phyloP scores from a whole-genome alignment of 2,888 invertebrate species.

The Graphium colonna region DNA sequence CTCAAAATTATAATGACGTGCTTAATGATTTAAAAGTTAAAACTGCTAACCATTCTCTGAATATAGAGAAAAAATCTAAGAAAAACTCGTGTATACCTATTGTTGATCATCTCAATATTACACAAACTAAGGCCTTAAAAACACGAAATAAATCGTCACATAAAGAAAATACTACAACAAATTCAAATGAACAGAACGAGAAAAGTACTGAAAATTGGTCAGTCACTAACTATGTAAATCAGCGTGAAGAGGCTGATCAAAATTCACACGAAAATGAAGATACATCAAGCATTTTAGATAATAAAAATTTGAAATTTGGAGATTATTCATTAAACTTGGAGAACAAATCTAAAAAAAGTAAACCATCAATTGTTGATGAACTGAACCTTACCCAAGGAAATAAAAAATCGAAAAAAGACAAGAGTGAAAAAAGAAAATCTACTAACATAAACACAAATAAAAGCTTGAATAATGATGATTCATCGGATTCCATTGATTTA shows the following conservation, averaged over 20 bases:
- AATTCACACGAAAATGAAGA: not conserved
- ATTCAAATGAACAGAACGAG: constrained; percentile 6
- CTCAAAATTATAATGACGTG: constrained; percentile 59
- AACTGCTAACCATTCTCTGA: constrained; percentile 32
- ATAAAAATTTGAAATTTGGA: constrained; percentile 31
- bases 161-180: constrained; percentile 24
- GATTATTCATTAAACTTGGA: constrained; percentile 55
- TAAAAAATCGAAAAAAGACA: constrained; percentile 26
- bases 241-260: not conserved
- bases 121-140: constrained; percentile 5
- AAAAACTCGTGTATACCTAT: constrained; percentile 11
- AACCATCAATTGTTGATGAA: constrained; percentile 52
- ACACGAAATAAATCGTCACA: constrained; percentile 2
- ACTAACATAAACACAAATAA: constrained; percentile 20
- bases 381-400: constrained; percentile 60
- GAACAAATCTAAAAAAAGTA: constrained; percentile 44
- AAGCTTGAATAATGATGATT: constrained; percentile 35
- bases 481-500: constrained; percentile 61
- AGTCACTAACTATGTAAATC: not conserved
- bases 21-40: constrained; percentile 49
- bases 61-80: constrained; percentile 7
- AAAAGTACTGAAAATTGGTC: not conserved
- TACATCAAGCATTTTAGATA: not conserved
- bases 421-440: constrained; percentile 25
- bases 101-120: not conserved